Base-by-base conservation (phyloP, 2,113 vertebrate genomes). In the Falco punctatus region DNA sequence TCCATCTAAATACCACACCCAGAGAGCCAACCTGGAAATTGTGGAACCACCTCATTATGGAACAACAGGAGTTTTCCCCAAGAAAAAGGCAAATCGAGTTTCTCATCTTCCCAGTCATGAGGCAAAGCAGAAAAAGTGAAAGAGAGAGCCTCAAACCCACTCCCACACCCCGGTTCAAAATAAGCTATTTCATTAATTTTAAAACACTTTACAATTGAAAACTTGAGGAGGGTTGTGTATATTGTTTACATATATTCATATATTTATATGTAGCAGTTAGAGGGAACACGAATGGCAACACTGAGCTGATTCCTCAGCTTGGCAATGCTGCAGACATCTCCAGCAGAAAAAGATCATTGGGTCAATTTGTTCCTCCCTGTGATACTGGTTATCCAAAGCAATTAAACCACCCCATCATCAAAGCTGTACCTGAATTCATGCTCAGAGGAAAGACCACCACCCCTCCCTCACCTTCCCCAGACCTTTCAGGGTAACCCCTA, bases 401-500 rank as follows among this genome's bases (percentile, higher is more conserved):
- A 81, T n/a, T 44, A 48, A 90, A 89, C 30, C 26, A 52, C 2
- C 30, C 57, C 12, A 2, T 33, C 42, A n/a, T 2, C 6, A 2
- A 48, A 74, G 26, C 33, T 62, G 11, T 44, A 48, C 42, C 51
- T 73, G 22, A 82, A 96, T 84, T 52, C 54, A 79, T 10, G 46
- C 61, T 57, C 42, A 84, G 61, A 73, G 38, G 10, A 95, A 86
- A 74, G 32, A 94, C 72, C 75, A 74, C n/a, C 48, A 91, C 72
- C 84, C 84, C 84, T 71, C 83, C 88, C 91, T n/a, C 78, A 67
- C 35, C 58, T 54, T 88, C 57, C 78, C 86, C 78, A 73, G 57
- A 73, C 42, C 48, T 51, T 81, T 62, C 80, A 96, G 49, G 67
- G 58, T 73, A 86, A 85, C 95, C 91, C 87, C 24, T 96, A 99